Conservation (phyloP, 2,797 vertebrate genomes). For the Anguilla anguilla region DNA sequence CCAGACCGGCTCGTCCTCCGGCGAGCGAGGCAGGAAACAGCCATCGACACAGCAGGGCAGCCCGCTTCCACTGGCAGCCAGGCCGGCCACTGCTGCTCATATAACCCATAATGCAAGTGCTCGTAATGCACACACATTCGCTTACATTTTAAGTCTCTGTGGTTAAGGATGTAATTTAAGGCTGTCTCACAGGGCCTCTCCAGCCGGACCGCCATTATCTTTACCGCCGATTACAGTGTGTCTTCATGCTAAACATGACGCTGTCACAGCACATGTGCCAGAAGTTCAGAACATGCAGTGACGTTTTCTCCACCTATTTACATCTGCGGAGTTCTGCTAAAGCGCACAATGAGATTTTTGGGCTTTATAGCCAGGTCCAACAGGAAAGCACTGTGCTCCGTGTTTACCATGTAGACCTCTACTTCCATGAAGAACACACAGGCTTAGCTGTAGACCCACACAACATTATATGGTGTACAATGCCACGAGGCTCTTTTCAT, state of each 20-base stretch:
- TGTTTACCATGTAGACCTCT: constrained; percentile 73
- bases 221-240: neutral
- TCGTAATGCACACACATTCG: neutral
- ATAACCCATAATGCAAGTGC: neutral
- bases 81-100: neutral
- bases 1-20: neutral
- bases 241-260: neutral
- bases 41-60: neutral
- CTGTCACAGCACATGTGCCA: neutral
- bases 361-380: constrained; percentile 75
- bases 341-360: constrained; percentile 78
- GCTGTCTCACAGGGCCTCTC: neutral
- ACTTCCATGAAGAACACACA: constrained; percentile 59
- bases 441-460: constrained; percentile 64
- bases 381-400: constrained; percentile 62
- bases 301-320: neutral
- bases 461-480: constrained; percentile 51
- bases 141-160: neutral
- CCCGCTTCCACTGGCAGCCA: neutral
- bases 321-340: constrained; percentile 73
- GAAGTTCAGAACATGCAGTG: neutral
- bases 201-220: neutral
- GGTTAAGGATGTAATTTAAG: too few species aligned
- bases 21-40: neutral
- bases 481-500: constrained; percentile 47